phyloP scores from a whole-genome alignment of 2,113 vertebrate species.

The Pelmatolapia mariae region DNA sequence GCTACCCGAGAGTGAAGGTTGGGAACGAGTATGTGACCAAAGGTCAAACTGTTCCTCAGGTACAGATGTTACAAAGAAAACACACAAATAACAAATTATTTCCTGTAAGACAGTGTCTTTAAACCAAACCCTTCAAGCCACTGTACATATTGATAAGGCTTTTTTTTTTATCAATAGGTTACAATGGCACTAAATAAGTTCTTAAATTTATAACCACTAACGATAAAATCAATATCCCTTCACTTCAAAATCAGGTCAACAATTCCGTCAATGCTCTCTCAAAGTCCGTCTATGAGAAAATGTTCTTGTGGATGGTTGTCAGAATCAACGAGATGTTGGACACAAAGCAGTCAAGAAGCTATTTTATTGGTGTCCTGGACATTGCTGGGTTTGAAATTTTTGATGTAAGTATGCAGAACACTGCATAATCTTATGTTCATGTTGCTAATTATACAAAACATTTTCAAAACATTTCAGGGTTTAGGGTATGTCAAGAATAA shows the following conservation, averaged over 20 bases:
- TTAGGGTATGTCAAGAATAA: neutral
- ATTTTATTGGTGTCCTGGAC: conserved; percentile 74
- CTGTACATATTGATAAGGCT: neutral
- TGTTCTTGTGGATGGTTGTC: conserved; percentile 77
- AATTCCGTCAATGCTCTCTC: conserved; percentile 64
- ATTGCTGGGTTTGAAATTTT: conserved; percentile 80
- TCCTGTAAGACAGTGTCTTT: neutral
- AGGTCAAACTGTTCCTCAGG: conserved; percentile 73
- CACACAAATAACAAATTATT: neutral
- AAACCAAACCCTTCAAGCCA: neutral
- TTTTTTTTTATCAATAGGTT: neutral
- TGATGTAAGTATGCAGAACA: conserved; percentile 58
- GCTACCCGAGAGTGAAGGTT: conserved; percentile 75
- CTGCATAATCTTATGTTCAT: neutral
- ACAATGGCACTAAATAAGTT: neutral
- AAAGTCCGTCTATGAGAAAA: conserved; percentile 76
- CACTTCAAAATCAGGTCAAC: conserved; percentile 22
- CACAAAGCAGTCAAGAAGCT: conserved; percentile 70
- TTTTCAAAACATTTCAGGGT: neutral
- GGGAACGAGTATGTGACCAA: conserved; percentile 77
- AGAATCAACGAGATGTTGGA: conserved; percentile 78
- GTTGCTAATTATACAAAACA: neutral
- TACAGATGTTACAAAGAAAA: neutral
- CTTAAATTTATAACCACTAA: neutral
- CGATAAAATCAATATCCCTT: neutral